These are phyloP conservation scores for Hydrolagus colliei DNA, from an alignment of 2,797 vertebrate genomes.

Conservation along the genomic window DNA sequence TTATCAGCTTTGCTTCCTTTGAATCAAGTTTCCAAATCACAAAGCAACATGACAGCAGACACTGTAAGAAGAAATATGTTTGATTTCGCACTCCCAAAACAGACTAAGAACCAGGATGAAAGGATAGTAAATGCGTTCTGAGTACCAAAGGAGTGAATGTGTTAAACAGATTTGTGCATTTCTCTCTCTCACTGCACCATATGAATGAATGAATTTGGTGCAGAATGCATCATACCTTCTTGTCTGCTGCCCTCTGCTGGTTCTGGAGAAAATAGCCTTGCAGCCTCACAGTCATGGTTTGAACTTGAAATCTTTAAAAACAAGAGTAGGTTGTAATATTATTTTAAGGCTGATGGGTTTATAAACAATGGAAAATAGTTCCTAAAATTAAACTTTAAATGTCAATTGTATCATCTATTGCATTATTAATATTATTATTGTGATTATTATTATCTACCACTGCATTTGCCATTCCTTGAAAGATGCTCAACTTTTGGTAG, in stretches of 20 bases:
- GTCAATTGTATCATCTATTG: too few species aligned
- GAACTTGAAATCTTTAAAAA: constrained; percentile 6
- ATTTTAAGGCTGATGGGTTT: too few species aligned
- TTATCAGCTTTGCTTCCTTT: not conserved
- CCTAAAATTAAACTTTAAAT: too few species aligned
- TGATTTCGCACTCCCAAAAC: not conserved
- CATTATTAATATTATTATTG: too few species aligned
- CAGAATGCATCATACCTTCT: constrained; percentile 36
- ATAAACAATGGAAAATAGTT: too few species aligned
- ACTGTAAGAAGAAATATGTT: not conserved
- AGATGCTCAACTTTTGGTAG: too few species aligned
- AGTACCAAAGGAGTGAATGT: not conserved
- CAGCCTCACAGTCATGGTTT: not conserved
- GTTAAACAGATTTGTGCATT: not conserved
- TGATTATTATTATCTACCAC: too few species aligned
- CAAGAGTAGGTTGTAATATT: not conserved
- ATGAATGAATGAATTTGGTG: not conserved
- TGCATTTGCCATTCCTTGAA: too few species aligned
- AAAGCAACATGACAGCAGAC: not conserved
- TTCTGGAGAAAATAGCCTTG: not conserved
- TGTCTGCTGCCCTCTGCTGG: constrained; percentile 34
- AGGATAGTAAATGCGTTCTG: not conserved
- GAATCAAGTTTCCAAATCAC: not conserved
- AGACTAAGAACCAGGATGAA: not conserved
- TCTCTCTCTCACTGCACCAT: not conserved